Conservation (phyloP, 2,888 invertebrate genomes). For the Petrolisthes manimaculis region DNA sequence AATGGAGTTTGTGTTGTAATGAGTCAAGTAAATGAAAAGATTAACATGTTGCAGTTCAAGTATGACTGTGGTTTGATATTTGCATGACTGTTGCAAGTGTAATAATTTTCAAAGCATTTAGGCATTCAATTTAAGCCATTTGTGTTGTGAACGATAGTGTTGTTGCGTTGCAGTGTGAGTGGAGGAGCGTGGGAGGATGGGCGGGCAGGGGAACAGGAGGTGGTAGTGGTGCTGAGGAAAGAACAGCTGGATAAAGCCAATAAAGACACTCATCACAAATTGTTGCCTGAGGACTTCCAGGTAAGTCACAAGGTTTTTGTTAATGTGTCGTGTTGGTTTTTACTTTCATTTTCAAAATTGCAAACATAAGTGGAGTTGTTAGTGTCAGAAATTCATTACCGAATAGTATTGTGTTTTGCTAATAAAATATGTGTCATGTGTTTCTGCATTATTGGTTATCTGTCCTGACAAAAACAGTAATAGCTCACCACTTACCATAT, state of each 20-base stretch:
- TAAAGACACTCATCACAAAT: conserved; percentile 63
- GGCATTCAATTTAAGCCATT: no score
- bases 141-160: neutral
- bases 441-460: no score
- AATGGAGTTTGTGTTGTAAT: no score
- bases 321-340: neutral
- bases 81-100: no score
- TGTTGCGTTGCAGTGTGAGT: conserved; percentile 4
- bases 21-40: no score
- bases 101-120: no score
- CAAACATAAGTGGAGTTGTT: neutral
- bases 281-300: conserved; percentile 58
- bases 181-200: conserved; percentile 51
- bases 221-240: conserved; percentile 53
- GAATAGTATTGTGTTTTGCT: neutral
- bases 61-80: no score
- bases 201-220: conserved; percentile 53
- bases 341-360: neutral
- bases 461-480: no score
- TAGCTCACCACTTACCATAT: no score
- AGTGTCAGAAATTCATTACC: neutral
- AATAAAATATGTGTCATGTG: neutral
- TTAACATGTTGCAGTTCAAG: no score
- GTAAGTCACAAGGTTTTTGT: conserved; percentile 28
- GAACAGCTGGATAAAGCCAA: conserved; percentile 60